phyloP scores from a whole-genome alignment of 2,113 vertebrate genomes.

The Cisticola juncidis region DNA sequence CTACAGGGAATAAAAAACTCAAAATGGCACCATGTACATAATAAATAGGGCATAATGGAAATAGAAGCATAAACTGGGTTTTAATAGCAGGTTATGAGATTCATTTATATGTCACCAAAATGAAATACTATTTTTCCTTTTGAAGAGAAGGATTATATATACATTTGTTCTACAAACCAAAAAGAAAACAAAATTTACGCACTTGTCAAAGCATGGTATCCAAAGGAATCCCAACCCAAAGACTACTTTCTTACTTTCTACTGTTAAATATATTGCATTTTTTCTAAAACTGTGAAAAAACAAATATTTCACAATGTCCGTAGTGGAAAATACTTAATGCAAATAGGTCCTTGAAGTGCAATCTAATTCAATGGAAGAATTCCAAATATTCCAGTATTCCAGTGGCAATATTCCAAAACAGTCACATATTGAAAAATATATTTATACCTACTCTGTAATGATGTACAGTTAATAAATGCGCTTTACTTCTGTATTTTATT shows the following conservation, averaged over 20 bases:
- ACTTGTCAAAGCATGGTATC: neutral
- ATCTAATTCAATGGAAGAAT: neutral
- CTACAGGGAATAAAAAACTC: neutral
- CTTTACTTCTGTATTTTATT: neutral
- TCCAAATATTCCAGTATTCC: neutral
- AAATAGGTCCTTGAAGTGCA: neutral
- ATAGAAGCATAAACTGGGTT: neutral
- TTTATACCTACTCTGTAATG: neutral
- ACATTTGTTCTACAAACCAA: neutral
- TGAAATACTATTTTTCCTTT: neutral
- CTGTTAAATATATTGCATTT: neutral
- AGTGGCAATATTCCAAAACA: neutral
- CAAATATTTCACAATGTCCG: neutral
- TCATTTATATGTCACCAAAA: neutral
- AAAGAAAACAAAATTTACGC: neutral
- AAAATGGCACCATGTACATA: neutral
- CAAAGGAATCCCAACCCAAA: neutral
- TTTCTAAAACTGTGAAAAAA: neutral
- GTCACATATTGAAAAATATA: neutral
- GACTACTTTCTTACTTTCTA: neutral
- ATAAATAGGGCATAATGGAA: neutral
- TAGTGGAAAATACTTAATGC: neutral
- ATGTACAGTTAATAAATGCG: neutral
- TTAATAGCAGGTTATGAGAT: neutral
- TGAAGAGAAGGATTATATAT: neutral